A percentile compares a stretch with the other conserved stretches of the same genome.
Evolutionary conservation across 2,113 vertebrate genomes (phyloP).

Genomic region (Triplophysa siluroides): DNA sequence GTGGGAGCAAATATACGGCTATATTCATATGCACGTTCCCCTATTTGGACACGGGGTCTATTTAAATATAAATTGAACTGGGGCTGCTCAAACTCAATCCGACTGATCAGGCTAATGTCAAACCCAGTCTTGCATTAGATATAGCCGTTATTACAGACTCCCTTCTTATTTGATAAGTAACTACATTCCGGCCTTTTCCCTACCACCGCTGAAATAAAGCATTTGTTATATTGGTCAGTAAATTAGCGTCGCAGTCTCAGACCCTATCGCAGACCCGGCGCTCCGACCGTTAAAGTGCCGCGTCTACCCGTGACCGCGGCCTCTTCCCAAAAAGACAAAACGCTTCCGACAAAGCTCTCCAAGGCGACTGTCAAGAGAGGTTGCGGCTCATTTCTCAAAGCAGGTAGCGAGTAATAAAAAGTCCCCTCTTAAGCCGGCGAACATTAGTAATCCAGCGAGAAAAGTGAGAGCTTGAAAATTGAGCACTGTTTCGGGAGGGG

Average conservation of each 20-base stretch:
- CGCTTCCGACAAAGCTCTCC: conserved; percentile 66
- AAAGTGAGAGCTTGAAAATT: conserved; percentile 72
- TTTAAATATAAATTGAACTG: conserved; percentile 80
- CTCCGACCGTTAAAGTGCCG: conserved; percentile 55
- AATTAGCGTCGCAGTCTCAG: conserved; percentile 66
- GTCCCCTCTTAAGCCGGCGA: conserved; percentile 67
- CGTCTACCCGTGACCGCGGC: conserved; percentile 68
- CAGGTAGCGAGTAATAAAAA: conserved; percentile 77
- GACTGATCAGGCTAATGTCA: conserved; percentile 70
- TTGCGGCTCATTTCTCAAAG: conserved; percentile 76
- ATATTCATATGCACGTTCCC: conserved; percentile 80
- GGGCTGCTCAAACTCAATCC: conserved; percentile 70
- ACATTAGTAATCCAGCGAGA: conserved; percentile 73
- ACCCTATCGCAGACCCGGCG: conserved; percentile 54
- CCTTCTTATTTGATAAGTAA: conserved; percentile 64
- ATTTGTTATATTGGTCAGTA: conserved; percentile 57
- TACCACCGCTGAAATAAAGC: conserved; percentile 39
- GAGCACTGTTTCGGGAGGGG: conserved; percentile 71
- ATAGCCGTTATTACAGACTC: conserved; percentile 72
- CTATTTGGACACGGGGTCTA: conserved; percentile 73
- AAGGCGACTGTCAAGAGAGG: conserved; percentile 68
- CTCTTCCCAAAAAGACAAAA: conserved; percentile 72
- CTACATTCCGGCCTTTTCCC: conserved; percentile 23
- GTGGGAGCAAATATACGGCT: conserved; percentile 78
- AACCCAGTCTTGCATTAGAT: conserved; percentile 73